Base-by-base conservation (phyloP, 2,797 vertebrate species). In the Pteronotus mesoamericanus region DNA sequence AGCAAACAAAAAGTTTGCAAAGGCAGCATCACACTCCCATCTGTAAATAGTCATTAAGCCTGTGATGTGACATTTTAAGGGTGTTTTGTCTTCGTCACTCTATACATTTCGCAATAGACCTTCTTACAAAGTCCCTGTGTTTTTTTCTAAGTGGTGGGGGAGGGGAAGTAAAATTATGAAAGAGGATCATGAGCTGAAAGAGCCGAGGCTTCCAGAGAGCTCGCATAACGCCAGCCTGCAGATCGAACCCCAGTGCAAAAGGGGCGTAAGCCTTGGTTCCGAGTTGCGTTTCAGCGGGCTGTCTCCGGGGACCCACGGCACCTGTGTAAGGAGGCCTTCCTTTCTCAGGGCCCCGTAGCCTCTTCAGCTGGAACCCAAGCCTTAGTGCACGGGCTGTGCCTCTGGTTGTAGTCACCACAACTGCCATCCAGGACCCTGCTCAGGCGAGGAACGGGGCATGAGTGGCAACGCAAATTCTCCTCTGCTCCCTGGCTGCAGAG, bases 61-160 rank as follows among this genome's bases (percentile, higher is more conserved):
- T 29, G 34, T 44, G 16, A 46, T 64, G 78, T 46, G 53, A 69
- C 77, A 72, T 94, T 86, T 86, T 78, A 77, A 82, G 74, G 75
- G 39, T n/a, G 34, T 71, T 91, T 95, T 77, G 77, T 71, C 57
- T 86, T 84, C 74, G 51, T 90, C 86, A 57, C 44, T 91, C 55
- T 44, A 44, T 46, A 11, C 16, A 53, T 83, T 74, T 61, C 91
- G 42, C 74, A 80, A 6, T 29, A 66, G 24, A 42, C 64, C 57
- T 11, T 83, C n/a, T 85, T 72, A 93, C 26, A 21, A 75, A 87
- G 48, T 42, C 90, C 59, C 5, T 79, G 34, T 93, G 55, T 91
- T 94, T 83, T n/a, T 61, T 89, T 89, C 53, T 85, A 90, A 64
- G 59, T 37, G 75, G 29, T 21, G 3, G 10, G 14, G 8, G 42